Conservation (phyloP, 2,113 vertebrate species). For the Lagopus leucura region DNA sequence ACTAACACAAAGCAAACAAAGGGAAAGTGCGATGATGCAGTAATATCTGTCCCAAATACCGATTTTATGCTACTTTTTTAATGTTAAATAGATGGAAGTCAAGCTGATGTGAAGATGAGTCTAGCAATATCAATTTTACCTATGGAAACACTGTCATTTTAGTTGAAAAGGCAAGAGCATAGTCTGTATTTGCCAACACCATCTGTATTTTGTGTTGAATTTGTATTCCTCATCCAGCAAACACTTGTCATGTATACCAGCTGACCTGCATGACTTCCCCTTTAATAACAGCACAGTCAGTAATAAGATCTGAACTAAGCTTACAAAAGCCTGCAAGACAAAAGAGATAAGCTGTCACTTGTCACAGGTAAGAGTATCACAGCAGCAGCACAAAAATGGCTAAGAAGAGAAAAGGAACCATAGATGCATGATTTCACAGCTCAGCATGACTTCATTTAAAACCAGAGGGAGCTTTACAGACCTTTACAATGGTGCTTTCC, state of each 20-base stretch:
- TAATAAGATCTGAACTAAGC: background rate
- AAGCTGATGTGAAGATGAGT: background rate
- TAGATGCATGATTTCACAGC: background rate
- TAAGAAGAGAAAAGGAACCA: background rate
- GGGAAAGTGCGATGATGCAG: background rate
- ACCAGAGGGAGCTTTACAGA: background rate
- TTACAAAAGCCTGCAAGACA: background rate
- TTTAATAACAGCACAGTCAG: background rate
- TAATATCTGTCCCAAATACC: fast-evolving
- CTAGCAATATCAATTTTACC: background rate
- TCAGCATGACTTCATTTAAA: background rate
- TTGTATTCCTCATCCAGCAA: background rate
- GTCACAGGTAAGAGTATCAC: background rate
- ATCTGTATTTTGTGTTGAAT: background rate
- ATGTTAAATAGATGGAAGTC: background rate
- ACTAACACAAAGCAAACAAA: background rate
- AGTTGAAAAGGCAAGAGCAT: background rate
- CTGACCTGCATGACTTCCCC: background rate
- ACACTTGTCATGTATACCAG: background rate
- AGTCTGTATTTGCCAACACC: background rate
- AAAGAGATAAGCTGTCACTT: background rate
- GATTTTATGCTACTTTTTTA: background rate
- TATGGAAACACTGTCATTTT: background rate
- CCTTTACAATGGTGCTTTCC: background rate
- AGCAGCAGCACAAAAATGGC: background rate